Percentiles rank a stretch among this genome's conserved stretches.
These are phyloP conservation scores for Labeo catla DNA, from an alignment of 2,113 vertebrate species.

Conservation along the genomic window DNA sequence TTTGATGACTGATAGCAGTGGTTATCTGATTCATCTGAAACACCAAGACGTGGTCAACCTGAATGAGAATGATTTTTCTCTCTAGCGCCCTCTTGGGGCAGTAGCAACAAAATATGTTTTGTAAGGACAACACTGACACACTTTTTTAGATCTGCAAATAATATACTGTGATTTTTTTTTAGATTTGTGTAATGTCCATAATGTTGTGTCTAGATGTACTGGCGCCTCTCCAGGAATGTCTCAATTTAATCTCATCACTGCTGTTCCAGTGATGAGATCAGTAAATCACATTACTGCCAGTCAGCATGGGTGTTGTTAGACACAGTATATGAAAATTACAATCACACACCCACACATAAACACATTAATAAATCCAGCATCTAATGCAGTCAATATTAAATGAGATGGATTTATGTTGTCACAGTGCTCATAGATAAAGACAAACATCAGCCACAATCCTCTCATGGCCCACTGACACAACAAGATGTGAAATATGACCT, in stretches of 20 bases:
- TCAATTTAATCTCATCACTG: constrained; percentile 40
- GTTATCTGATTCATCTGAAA: constrained; percentile 2
- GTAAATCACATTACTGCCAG: constrained; percentile 47
- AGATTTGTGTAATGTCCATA: not conserved
- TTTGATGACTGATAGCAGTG: constrained; percentile 22
- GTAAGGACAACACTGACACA: not conserved
- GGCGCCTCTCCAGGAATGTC: not conserved
- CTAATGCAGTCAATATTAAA: not conserved
- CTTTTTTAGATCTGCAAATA: not conserved
- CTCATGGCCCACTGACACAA: constrained; percentile 10
- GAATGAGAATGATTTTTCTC: not conserved
- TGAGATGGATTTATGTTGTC: constrained; percentile 20
- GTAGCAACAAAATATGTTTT: not conserved
- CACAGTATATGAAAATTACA: not conserved
- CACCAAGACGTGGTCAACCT: not conserved
- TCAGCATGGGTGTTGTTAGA: not conserved
- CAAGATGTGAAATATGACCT: not conserved
- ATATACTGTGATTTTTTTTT: not conserved
- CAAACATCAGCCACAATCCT: constrained; percentile 30
- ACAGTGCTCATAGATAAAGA: not conserved
- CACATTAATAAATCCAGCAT: not conserved
- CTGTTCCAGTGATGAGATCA: constrained; percentile 4
- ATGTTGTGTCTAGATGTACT: not conserved
- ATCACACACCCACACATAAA: not conserved
- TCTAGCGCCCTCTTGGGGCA: not conserved